Conservation (phyloP, 2,113 vertebrate genomes). For the Myotis brandtii region DNA sequence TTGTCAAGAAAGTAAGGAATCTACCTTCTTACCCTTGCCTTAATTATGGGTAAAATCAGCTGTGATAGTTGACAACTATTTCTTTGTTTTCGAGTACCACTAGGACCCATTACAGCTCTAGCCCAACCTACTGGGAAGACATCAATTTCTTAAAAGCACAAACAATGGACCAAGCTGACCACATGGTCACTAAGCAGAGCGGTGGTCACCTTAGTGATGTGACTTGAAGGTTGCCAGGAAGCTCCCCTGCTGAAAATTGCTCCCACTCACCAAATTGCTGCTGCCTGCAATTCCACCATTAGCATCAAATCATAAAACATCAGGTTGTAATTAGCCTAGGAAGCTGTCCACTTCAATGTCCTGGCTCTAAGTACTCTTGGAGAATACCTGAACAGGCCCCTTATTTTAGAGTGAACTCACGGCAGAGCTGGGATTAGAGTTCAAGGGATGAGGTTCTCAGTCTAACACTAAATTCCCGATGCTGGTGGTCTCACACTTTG, state of each 20-base stretch:
- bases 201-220: background rate
- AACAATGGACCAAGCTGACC: background rate
- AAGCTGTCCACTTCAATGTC: background rate
- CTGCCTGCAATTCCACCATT: background rate
- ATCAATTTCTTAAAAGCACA: background rate
- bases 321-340: background rate
- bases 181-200: background rate
- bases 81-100: background rate
- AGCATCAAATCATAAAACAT: background rate
- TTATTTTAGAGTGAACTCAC: background rate
- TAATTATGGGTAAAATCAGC: background rate
- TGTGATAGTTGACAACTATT: background rate
- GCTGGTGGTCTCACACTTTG: background rate
- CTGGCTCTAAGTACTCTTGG: background rate
- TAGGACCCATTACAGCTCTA: background rate
- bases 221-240: background rate
- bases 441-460: background rate
- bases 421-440: background rate
- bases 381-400: background rate
- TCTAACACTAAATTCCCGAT: background rate
- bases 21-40: background rate
- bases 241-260: background rate
- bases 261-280: background rate
- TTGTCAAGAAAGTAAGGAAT: background rate
- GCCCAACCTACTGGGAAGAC: background rate